Percentiles rank a stretch among this genome's conserved stretches.
Conservation (phyloP, 2,888 invertebrate genomes). For the Cybosia mesomella region DNA sequence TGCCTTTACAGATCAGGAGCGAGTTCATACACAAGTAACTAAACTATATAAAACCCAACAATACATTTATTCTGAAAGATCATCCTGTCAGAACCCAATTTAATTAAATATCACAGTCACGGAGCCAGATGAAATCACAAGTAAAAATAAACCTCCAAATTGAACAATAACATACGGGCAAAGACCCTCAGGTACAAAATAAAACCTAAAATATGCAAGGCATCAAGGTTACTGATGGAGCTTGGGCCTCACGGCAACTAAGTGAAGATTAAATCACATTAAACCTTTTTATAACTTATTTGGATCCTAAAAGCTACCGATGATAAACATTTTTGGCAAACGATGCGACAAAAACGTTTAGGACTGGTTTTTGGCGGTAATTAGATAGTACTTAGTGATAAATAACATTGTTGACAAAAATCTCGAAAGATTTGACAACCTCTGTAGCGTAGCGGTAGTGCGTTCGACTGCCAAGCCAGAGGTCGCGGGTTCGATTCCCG, state of each 20-base stretch:
- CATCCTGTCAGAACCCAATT: slow-evolving; percentile 1
- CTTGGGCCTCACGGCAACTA: slow-evolving; percentile 6
- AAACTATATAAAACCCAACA: background rate
- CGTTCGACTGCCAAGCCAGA: too few species aligned
- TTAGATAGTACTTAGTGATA: background rate
- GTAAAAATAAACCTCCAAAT: slow-evolving; percentile 25
- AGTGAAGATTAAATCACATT: slow-evolving; percentile 29
- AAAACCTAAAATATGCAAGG: slow-evolving; percentile 28
- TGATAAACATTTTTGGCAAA: slow-evolving; percentile 15
- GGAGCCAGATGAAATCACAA: slow-evolving; percentile 13
- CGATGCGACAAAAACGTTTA: background rate
- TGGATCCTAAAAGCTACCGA: slow-evolving; percentile 6
- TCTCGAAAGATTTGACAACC: too few species aligned
- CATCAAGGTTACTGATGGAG: slow-evolving; percentile 31
- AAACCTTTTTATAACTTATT: slow-evolving; percentile 34
- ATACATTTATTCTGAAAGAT: background rate
- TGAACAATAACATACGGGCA: slow-evolving; percentile 26
- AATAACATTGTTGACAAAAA: background rate
- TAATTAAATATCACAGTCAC: slow-evolving; percentile 4
- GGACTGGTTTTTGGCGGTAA: background rate
- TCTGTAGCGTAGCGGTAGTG: too few species aligned
- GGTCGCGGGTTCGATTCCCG: too few species aligned
- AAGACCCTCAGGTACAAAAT: slow-evolving; percentile 30
- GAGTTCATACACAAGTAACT: background rate
- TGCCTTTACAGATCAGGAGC: background rate